Evolutionary conservation across 2,113 vertebrate genomes (phyloP), one percentile per base, ranked within the genome.

Genomic region (Trichomycterus rosablanca): DNA sequence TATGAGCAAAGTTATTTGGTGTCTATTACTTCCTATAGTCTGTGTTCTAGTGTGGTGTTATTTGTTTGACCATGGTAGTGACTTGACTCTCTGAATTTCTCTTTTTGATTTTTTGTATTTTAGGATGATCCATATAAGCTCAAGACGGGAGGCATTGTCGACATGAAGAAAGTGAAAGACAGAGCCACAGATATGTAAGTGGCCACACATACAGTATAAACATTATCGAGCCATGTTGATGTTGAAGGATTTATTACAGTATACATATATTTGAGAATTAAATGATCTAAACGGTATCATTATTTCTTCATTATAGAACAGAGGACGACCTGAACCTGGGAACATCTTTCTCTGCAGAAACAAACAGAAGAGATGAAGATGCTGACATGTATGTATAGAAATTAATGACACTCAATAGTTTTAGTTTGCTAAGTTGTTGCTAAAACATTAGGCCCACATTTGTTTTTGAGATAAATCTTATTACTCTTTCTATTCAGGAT

Each of bases 121-220:
- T 67, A 99, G 96, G 91, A 97, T 74, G 96, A 99, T 40, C 94
- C 96, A 0, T 99, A 95, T 62, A 94, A 98, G 69, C 83, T 97
- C 67, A 96, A 97, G 75, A 90, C 91, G 0, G 96, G 96, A 8
- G 96, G 96, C 0, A 90, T 99, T 80, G 91, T 99, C 40, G 94
- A 98, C 74, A 97, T 99, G 95, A 99, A 99, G 77, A 96, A 95
- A 70, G 78, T 98, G 50, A 99, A 97, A 74, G 96, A 99, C 73
- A 83, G 91, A 53, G 91, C 90, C 62, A 88, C 90, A 51, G 94
- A 97, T 68, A 90, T 90, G 96, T 96, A 75, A 77, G 89, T 82
- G 14, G 10, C 12, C 37, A 40, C 12, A 40, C 12, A n/a, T n/a
- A n/a, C n/a, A n/a, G n/a, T n/a, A n/a, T n/a, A n/a, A n/a, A 40